Evolutionary conservation across 2,797 vertebrate genomes (phyloP).

Genomic region (Sebastes kiyomatsui): DNA sequence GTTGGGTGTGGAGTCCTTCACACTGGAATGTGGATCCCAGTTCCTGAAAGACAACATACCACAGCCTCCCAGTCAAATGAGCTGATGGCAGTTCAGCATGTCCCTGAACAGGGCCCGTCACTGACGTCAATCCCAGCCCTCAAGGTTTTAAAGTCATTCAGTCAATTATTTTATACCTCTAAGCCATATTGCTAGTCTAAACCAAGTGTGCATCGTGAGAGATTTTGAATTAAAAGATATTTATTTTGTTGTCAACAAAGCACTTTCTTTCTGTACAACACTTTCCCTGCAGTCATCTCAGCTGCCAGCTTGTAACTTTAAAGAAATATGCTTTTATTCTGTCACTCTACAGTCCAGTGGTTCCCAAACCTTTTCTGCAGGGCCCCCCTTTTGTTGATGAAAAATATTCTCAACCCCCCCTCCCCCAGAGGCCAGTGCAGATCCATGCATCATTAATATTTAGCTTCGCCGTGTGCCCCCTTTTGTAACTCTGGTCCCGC

Average conservation of each 20-base stretch:
- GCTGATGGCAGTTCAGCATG: not conserved
- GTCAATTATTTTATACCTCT: not conserved
- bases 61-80: not conserved
- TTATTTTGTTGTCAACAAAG: not conserved
- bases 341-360: too few species aligned
- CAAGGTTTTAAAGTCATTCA: not conserved
- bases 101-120: not conserved
- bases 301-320: not conserved
- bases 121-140: not conserved
- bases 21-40: constrained; percentile 52
- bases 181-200: not conserved
- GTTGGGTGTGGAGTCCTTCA: constrained; percentile 12
- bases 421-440: too few species aligned
- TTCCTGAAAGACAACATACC: constrained; percentile 64
- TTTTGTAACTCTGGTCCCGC: too few species aligned
- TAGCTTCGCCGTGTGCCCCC: too few species aligned
- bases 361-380: too few species aligned
- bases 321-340: not conserved
- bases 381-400: too few species aligned
- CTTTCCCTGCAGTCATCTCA: not conserved
- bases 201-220: not conserved
- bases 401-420: too few species aligned
- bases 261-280: not conserved
- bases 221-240: not conserved
- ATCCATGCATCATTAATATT: too few species aligned